phyloP scores from a whole-genome alignment of 2,113 vertebrate genomes.

The Nothobranchius kuhntae region DNA sequence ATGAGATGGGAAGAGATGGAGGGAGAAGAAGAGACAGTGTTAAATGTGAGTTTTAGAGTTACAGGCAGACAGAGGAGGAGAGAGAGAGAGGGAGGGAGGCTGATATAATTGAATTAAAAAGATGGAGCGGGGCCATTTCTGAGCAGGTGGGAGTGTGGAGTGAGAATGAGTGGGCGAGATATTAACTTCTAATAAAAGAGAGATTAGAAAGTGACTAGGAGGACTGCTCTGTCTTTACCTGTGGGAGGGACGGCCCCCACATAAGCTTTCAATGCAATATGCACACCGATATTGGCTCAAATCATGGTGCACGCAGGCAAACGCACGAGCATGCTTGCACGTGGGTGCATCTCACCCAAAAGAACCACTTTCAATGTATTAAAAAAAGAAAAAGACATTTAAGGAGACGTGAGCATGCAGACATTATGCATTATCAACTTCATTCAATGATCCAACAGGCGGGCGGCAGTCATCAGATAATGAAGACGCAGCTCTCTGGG shows the following conservation, averaged over 20 bases:
- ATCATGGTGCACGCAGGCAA: constrained; percentile 29
- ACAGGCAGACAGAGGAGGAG: constrained; percentile 19
- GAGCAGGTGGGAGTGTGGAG: constrained; percentile 76
- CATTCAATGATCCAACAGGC: constrained; percentile 71
- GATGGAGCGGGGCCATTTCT: constrained; percentile 77
- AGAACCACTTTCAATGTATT: constrained; percentile 6
- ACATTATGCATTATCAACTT: constrained; percentile 68
- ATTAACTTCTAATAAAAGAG: constrained; percentile 82
- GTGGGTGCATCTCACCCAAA: neutral
- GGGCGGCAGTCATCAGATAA: constrained; percentile 80
- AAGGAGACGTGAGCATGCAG: constrained; percentile 8
- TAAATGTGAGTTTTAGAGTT: constrained; percentile 8
- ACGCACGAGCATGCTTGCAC: constrained; percentile 12
- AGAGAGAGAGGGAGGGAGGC: constrained; percentile 54
- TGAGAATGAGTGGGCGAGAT: constrained; percentile 72
- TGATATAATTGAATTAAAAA: constrained; percentile 80
- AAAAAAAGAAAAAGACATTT: constrained; percentile 35
- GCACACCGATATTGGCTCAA: constrained; percentile 68
- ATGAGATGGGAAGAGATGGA: constrained; percentile 43
- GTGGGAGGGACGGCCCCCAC: constrained; percentile 71
- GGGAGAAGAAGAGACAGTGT: constrained; percentile 29
- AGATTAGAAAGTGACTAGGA: constrained; percentile 78
- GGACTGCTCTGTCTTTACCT: constrained; percentile 73
- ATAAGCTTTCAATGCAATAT: constrained; percentile 78
- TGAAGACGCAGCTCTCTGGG: constrained; percentile 78